These are phyloP conservation scores for Thinocorus orbignyianus DNA, from an alignment of 2,113 vertebrate species.

Conservation along the genomic window DNA sequence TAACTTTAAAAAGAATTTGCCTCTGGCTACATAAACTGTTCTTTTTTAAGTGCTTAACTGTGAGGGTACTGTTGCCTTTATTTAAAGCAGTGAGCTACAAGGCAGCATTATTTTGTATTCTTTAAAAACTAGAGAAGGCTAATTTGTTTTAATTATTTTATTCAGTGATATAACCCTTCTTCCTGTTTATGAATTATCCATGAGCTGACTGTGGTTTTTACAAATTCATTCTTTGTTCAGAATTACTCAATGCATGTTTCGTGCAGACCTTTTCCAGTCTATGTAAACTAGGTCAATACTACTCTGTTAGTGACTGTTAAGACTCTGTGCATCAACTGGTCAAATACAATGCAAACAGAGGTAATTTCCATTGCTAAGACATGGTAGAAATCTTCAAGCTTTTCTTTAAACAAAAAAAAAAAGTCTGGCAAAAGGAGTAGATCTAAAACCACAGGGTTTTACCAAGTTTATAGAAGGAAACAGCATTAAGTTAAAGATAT, in stretches of 20 bases:
- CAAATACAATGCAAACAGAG: not conserved
- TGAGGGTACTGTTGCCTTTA: conserved; percentile 35
- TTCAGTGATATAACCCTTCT: conserved; percentile 42
- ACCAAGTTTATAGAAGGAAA: not conserved
- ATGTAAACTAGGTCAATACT: conserved; percentile 32
- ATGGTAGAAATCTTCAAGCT: not conserved
- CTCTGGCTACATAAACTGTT: not conserved
- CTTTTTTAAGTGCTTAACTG: conserved; percentile 20
- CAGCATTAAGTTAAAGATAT: not conserved
- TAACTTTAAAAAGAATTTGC: conserved; percentile 1
- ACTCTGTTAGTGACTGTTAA: not conserved
- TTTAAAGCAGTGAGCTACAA: conserved; percentile 25
- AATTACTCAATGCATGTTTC: conserved; percentile 47
- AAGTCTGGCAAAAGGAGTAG: not conserved
- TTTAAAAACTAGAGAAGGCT: conserved; percentile 38
- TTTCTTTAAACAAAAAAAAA: not conserved
- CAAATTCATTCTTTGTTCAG: conserved; percentile 56
- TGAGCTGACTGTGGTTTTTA: conserved; percentile 25
- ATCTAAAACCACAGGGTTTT: rapidly evolving
- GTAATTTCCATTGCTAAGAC: not conserved
- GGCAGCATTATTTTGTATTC: conserved; percentile 15
- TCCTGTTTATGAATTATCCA: conserved; percentile 53
- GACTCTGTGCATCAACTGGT: not conserved
- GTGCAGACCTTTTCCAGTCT: conserved; percentile 37
- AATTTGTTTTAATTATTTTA: conserved; percentile 59